Percentiles rank a stretch among this genome's conserved stretches.
Evolutionary conservation across 2,888 invertebrate species (phyloP).

Genomic region (Nasonia oneida): DNA sequence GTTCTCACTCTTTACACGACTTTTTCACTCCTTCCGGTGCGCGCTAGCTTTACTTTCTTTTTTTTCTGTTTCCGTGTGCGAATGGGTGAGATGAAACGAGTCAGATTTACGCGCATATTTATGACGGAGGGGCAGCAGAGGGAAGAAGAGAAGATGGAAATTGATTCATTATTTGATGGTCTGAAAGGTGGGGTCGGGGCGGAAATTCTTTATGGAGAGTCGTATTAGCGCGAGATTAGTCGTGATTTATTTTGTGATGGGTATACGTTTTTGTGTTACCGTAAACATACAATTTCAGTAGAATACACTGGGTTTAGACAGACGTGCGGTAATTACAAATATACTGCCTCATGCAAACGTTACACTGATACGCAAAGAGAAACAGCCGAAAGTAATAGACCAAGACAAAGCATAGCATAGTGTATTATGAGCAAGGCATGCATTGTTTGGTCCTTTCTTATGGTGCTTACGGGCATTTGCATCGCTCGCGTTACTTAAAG

Average conservation of each 20-base stretch:
- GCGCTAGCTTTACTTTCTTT: not conserved
- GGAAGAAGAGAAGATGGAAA: not conserved
- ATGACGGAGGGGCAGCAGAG: not conserved
- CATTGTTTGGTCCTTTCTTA: slow-evolving; percentile 55
- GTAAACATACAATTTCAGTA: not conserved
- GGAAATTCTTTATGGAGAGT: not conserved
- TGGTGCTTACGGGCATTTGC: slow-evolving; percentile 60
- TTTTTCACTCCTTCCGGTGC: not conserved
- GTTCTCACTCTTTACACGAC: not conserved
- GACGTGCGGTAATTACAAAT: not conserved
- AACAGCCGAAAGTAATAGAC: not conserved
- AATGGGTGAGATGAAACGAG: not conserved
- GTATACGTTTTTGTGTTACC: not conserved
- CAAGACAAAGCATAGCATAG: not conserved
- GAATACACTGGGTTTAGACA: not conserved
- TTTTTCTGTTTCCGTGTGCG: not conserved
- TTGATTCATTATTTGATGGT: slow-evolving; percentile 1
- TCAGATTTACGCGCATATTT: slow-evolving; percentile 11
- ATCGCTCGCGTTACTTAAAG: slow-evolving; percentile 64
- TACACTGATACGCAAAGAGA: not conserved
- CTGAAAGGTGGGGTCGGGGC: not conserved
- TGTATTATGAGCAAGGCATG: not conserved
- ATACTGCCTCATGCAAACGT: not conserved
- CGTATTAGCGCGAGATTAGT: not conserved
- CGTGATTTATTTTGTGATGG: not conserved